phyloP scores from a whole-genome alignment of 2,888 invertebrate species.

The Phanerotoma sp. region DNA sequence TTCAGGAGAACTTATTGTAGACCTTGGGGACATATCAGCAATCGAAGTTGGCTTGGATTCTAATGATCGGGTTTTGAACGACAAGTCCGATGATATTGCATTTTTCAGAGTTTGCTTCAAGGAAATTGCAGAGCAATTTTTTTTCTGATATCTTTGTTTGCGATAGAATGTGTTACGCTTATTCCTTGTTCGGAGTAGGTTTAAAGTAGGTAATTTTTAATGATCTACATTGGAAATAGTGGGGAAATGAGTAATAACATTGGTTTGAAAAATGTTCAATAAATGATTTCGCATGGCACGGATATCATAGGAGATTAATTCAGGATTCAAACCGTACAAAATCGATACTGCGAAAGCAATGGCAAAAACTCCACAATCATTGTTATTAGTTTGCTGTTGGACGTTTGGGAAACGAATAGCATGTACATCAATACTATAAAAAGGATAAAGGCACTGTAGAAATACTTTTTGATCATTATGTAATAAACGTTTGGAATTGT shows the following conservation, averaged over 20 bases:
- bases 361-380: no score
- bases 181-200: background rate
- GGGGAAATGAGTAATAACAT: constrained; percentile 16
- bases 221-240: background rate
- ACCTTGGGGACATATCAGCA: no score
- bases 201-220: background rate
- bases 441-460: constrained; percentile 6
- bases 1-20: no score
- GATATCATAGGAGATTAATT: constrained; percentile 5
- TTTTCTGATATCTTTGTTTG: no score
- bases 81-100: no score
- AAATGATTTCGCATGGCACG: constrained; percentile 17
- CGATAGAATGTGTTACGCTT: no score
- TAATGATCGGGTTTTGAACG: no score
- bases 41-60: no score
- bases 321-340: constrained; percentile 4
- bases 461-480: constrained; percentile 12
- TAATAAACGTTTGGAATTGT: background rate
- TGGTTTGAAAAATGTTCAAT: constrained; percentile 10
- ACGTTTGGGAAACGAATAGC: constrained; percentile 3
- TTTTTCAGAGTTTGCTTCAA: no score
- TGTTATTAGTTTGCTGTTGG: constrained; percentile 10
- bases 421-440: background rate
- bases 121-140: no score
- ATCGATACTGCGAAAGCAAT: constrained; percentile 18